Evolutionary conservation across 1,140 invertebrate genomes (phyloP).

Genomic region (Lucilia cuprina): DNA sequence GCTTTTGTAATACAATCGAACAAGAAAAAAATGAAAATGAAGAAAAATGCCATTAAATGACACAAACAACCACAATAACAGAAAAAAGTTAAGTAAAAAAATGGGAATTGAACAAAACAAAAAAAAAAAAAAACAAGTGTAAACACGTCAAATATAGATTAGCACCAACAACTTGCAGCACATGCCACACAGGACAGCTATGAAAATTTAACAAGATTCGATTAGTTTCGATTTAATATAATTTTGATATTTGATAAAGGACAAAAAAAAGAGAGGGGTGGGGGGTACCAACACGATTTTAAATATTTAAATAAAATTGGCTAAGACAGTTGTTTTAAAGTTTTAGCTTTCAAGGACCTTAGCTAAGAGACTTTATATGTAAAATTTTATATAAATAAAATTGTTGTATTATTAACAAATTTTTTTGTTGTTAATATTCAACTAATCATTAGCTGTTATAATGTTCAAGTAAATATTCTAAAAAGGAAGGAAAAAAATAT

Average conservation of each 20-base stretch:
- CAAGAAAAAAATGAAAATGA: neutral
- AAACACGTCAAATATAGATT: constrained; percentile 35
- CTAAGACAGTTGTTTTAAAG: neutral
- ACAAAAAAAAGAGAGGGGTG: neutral
- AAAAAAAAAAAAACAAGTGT: neutral
- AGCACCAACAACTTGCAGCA: constrained; percentile 22
- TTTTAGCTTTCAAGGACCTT: neutral
- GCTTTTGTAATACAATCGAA: neutral
- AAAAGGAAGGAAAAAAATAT: neutral
- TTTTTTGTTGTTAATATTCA: neutral
- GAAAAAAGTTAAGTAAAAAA: neutral
- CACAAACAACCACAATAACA: neutral
- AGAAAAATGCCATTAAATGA: neutral
- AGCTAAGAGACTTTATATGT: neutral
- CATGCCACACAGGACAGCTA: constrained; percentile 21
- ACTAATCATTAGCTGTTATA: neutral
- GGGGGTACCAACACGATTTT: neutral
- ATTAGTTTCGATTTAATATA: constrained; percentile 32
- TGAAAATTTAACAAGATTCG: constrained; percentile 32
- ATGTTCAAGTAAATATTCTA: neutral
- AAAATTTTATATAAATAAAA: neutral
- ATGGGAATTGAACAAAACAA: neutral
- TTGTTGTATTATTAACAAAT: neutral
- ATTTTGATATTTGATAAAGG: neutral
- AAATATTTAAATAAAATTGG: neutral